phyloP scores from a whole-genome alignment of 2,113 vertebrate genomes.

The Oenanthe oenanthe region DNA sequence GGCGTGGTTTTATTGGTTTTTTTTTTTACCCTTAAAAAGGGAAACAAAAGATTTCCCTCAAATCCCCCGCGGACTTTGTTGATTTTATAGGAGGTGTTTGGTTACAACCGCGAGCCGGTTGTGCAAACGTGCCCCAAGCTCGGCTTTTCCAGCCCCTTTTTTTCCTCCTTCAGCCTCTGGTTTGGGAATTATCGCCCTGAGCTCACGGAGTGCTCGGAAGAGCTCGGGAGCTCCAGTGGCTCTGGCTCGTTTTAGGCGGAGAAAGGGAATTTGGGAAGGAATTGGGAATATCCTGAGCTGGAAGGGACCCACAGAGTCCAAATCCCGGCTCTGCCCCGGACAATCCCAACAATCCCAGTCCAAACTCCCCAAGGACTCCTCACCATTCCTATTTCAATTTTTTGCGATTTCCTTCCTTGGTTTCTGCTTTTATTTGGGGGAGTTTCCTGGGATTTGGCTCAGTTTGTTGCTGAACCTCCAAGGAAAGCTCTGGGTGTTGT shows the following conservation, averaged over 20 bases:
- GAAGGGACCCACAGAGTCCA: not conserved
- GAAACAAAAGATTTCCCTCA: not conserved
- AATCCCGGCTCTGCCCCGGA: not conserved
- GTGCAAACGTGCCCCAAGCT: not conserved
- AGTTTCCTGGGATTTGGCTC: not conserved
- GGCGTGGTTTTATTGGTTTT: not conserved
- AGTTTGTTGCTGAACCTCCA: not conserved
- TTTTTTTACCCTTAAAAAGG: not conserved
- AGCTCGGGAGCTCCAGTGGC: not conserved
- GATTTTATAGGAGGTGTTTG: not conserved
- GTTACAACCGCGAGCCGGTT: not conserved
- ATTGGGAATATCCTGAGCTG: not conserved
- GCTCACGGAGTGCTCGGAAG: not conserved
- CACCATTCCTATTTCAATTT: not conserved
- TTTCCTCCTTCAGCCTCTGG: too few species aligned
- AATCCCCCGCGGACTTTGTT: not conserved
- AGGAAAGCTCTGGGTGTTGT: accelerated
- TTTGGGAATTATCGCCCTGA: accelerated
- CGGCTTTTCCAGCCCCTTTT: not conserved
- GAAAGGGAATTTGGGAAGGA: not conserved
- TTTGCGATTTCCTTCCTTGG: not conserved
- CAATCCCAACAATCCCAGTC: not conserved
- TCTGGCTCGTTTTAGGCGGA: accelerated
- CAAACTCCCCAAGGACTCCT: not conserved
- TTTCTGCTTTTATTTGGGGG: not conserved